These are phyloP conservation scores for Gadopsis marmoratus DNA, from an alignment of 2,797 vertebrate genomes.

Conservation along the genomic window DNA sequence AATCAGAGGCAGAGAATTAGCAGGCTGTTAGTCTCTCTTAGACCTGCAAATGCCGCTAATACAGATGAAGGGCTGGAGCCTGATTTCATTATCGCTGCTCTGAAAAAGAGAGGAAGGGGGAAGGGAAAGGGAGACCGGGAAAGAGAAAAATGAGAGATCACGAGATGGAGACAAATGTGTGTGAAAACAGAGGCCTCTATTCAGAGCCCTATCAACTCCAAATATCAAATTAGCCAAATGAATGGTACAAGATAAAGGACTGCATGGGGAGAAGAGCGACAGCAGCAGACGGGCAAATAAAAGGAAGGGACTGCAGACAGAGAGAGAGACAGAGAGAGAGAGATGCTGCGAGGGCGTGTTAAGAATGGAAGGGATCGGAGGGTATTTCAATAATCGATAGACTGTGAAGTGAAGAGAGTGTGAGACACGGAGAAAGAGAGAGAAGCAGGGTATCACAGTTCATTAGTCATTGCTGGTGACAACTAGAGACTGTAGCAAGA, in stretches of 20 bases:
- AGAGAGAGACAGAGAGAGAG: slow-evolving; percentile 13
- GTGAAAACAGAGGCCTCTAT: slow-evolving; percentile 72
- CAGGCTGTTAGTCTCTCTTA: slow-evolving; percentile 75
- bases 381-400: slow-evolving; percentile 84
- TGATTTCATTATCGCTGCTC: slow-evolving; percentile 80
- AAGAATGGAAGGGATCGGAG: slow-evolving; percentile 66
- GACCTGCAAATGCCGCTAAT: slow-evolving; percentile 75
- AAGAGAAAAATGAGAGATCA: slow-evolving; percentile 68
- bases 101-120: slow-evolving; percentile 57
- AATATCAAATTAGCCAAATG: slow-evolving; percentile 87
- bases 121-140: slow-evolving; percentile 39
- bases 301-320: slow-evolving; percentile 47
- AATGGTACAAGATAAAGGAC: slow-evolving; percentile 82
- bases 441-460: slow-evolving; percentile 78
- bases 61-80: slow-evolving; percentile 80
- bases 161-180: slow-evolving; percentile 71
- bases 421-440: slow-evolving; percentile 44
- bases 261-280: slow-evolving; percentile 56
- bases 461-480: slow-evolving; percentile 82
- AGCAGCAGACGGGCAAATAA: slow-evolving; percentile 63
- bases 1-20: slow-evolving; percentile 80
- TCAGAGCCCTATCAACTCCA: slow-evolving; percentile 80
- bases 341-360: slow-evolving; percentile 49
- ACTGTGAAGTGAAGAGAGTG: slow-evolving; percentile 70
- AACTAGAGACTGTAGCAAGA: slow-evolving; percentile 73